These are phyloP conservation scores for Nibea albiflora DNA, from an alignment of 2,113 vertebrate species.

Conservation along the genomic window DNA sequence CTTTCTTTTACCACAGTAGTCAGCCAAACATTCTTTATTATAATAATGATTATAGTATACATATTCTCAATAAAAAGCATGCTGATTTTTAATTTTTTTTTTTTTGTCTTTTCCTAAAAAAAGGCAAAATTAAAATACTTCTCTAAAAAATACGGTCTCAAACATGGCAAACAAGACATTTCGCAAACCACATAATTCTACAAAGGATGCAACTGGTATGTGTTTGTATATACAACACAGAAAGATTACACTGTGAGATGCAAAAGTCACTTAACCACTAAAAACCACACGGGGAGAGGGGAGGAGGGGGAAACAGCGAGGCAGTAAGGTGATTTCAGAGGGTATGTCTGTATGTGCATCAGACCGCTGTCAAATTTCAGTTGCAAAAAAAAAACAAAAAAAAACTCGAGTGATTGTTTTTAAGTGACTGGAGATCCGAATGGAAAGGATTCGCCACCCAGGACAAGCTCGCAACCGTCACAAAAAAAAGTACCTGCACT, in stretches of 20 bases:
- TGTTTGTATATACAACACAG: slow-evolving; percentile 77
- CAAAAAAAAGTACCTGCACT: background rate
- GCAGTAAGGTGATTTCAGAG: slow-evolving; percentile 55
- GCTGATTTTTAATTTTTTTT: slow-evolving; percentile 55
- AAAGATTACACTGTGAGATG: slow-evolving; percentile 80
- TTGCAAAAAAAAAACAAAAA: slow-evolving; percentile 44
- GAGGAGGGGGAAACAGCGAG: slow-evolving; percentile 23
- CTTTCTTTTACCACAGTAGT: slow-evolving; percentile 77
- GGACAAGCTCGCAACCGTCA: background rate
- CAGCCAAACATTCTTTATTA: slow-evolving; percentile 83
- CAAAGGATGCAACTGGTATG: slow-evolving; percentile 79
- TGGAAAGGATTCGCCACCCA: slow-evolving; percentile 7
- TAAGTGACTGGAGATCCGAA: slow-evolving; percentile 13
- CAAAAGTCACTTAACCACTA: slow-evolving; percentile 76
- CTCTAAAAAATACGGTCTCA: slow-evolving; percentile 75
- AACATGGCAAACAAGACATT: slow-evolving; percentile 80
- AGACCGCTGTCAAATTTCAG: slow-evolving; percentile 57
- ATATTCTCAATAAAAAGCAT: slow-evolving; percentile 81
- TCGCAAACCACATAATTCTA: slow-evolving; percentile 77
- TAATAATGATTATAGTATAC: slow-evolving; percentile 80
- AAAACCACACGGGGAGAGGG: slow-evolving; percentile 59
- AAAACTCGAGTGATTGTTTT: slow-evolving; percentile 4
- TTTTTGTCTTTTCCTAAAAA: slow-evolving; percentile 54
- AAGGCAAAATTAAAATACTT: slow-evolving; percentile 74
- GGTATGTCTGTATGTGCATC: slow-evolving; percentile 60